These are phyloP conservation scores for Thereuonema tuberculata DNA, from an alignment of 1,140 invertebrate species.

Conservation along the genomic window DNA sequence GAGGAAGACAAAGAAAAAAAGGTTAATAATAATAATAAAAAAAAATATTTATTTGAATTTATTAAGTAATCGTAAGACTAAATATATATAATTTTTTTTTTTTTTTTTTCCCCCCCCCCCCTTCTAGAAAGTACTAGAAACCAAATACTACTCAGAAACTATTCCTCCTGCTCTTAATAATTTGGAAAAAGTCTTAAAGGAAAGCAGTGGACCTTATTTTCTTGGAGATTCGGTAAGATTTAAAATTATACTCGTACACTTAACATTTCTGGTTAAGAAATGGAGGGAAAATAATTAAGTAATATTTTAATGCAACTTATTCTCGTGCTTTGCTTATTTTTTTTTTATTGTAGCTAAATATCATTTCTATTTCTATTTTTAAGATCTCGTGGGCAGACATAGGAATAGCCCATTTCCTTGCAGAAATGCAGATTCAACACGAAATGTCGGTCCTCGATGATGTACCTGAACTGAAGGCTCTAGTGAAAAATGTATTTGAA, in stretches of 20 bases:
- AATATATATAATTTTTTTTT: too few species aligned
- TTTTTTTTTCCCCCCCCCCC: too few species aligned
- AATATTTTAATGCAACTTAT: too few species aligned
- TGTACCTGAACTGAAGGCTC: background rate
- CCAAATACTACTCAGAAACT: conserved; percentile 11
- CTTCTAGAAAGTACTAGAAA: conserved; percentile 11
- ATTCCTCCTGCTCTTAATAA: conserved; percentile 9
- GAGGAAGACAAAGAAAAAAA: background rate
- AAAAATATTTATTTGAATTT: background rate
- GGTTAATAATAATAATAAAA: background rate
- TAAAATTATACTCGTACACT: too few species aligned
- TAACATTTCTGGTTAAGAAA: too few species aligned
- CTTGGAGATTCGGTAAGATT: conserved; percentile 18
- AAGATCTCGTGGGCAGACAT: conserved; percentile 14
- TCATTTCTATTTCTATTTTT: background rate
- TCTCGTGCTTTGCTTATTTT: too few species aligned
- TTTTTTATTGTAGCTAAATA: too few species aligned
- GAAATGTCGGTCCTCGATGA: background rate
- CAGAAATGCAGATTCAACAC: too few species aligned
- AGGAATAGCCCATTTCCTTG: conserved; percentile 2
- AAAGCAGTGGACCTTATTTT: conserved; percentile 15
- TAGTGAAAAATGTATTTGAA: background rate
- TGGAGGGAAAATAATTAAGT: too few species aligned
- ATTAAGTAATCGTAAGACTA: background rate
- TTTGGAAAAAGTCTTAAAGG: conserved; percentile 12